Base-by-base conservation (phyloP, 2,797 vertebrate genomes). In the Podarcis lilfordi region DNA sequence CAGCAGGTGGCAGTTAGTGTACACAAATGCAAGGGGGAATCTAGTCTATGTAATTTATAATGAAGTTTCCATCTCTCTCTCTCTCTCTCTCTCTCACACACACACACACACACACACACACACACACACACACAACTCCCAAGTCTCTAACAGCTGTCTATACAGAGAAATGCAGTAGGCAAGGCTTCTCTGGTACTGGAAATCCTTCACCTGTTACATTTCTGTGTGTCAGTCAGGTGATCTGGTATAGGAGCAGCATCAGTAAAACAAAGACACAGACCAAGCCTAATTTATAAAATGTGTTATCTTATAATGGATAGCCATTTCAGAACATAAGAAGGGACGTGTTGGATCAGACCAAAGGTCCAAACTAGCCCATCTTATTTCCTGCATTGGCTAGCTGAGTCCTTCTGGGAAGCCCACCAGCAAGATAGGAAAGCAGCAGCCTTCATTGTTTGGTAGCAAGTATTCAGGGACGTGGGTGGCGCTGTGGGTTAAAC, bases 1-100 rank as follows among this genome's bases (percentile, higher is more conserved):
- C 72, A 85, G 84, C 13, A 85, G 84, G 32, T 61, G 69, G 84
- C 72, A 85, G 84, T 5, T 40, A n/a, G 15, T 84, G 55, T 77
- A 76, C 35, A 1, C 17, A 35, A 76, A 15, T 17, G 5, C 23
- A 76, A 37, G 13, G 8, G 9, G 74, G 21, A 17, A 29, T 35
- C 19, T 17, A 23, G 11, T 69, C 66, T 21, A 21, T 45, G 9
- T n/a, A 6, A 27, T 37, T 72, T 43, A 77, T 25, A 55, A 55
- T 64, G 43, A 64, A 35, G 23, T 32, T 71, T 40, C 17, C 27
- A 32, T 23, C 8, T 85, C 7, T 76, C 19, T 43, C 43, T 43
- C 43, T 43, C 43, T 37, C 32, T 37, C 69, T n/a, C 6, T 64
- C 45, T 45, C 45, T 10, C 43, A 43, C 43, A 43, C 43, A 45